Evolutionary conservation across 2,797 vertebrate species (phyloP), one percentile per base, ranked within the genome.

Genomic region (Argyrosomus regius): DNA sequence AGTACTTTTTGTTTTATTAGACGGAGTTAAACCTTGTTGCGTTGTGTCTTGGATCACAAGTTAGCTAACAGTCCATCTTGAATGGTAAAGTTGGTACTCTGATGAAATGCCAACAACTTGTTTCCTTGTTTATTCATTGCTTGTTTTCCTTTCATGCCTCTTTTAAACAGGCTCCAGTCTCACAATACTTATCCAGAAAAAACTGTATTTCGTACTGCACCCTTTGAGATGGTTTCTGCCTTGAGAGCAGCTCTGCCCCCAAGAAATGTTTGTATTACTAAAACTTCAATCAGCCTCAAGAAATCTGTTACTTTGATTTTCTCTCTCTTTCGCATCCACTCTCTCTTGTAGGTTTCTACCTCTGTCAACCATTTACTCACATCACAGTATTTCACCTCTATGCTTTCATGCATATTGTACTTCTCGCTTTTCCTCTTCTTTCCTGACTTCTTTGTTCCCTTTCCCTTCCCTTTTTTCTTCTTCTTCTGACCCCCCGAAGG

Each of bases 251-350:
- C 53, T 72, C 49, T 45, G 53, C 63, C 59, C 72, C 60, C 10
- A 56, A 70, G 72, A 85, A 74, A 82, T 78, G 78, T 90, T 84
- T 85, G 71, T 75, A 45, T 80, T 75, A 17, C 45, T 78, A 77
- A 87, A 85, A 80, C 72, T 71, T 72, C 18, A 78, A 66, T 81
- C 58, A 59, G 77, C 78, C 77, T 60, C 10, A 53, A 63, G 75
- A 64, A 46, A 69, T 59, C 22, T 61, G 43, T 49, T 39, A 31
- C 65, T 80, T 78, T 80, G 65, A 78, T 45, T 72, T 63, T 31
- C 14, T 1, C n/a, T 72, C 49, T 65, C n/a, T 48, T 77, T 62
- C 61, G 49, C 48, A 48, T 64, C 49, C 45, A 14, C 50, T 83
- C 16, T 77, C 31, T 71, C 11, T 24, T 13, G 48, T 24, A 56